Evolutionary conservation across 1,140 invertebrate genomes (phyloP), one percentile per base, ranked within the genome.

Genomic region (Drosophila gunungcola): DNA sequence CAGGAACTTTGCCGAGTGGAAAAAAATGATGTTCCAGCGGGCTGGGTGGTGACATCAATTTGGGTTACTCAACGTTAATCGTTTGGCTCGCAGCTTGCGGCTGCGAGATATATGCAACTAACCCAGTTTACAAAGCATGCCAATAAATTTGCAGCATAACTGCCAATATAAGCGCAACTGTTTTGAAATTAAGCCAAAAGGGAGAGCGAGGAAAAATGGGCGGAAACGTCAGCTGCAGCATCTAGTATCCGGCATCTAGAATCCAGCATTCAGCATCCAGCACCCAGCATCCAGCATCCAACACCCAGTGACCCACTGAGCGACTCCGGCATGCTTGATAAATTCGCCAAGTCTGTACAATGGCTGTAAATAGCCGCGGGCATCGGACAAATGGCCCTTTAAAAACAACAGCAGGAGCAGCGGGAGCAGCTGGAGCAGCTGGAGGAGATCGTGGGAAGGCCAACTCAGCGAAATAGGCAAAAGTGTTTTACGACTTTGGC

Each of bases 161-260:
- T 74, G 72, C 72, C 72, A 74, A 74, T 74, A 73, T 73, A 75
- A 76, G 61, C 72, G 67, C 73, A 75, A 76, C 73, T 76, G 73
- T 76, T 76, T 76, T 75, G 73, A 76, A 76, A 76, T 76, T 76
- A 76, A 76, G 73, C 72, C 73, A 76, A 76, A 54, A 53, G 42
- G 11, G 43, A 42, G 38, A 7, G 25, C 13, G 3, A 27, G 10
- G 10, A 5, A 25, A 36, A 46, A 10, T 3, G 7, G 29, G 48
- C 62, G 67, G 62, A 56, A 70, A 48, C 58, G 72, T 54, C 72
- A 75, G 61, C 72, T 76, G 73, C 72, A 75, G 52, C 72, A 48
- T 56, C 42, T 46, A 62, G 60, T 48, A 65, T 21, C 39, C 38
- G 13, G 53, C 53, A 56, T 48, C 51, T 34, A 29, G 46, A n/a